A percentile compares a stretch with the other conserved stretches of the same genome.
phyloP scores from a whole-genome alignment of 2,113 vertebrate genomes.

The Cyrtonyx montezumae region DNA sequence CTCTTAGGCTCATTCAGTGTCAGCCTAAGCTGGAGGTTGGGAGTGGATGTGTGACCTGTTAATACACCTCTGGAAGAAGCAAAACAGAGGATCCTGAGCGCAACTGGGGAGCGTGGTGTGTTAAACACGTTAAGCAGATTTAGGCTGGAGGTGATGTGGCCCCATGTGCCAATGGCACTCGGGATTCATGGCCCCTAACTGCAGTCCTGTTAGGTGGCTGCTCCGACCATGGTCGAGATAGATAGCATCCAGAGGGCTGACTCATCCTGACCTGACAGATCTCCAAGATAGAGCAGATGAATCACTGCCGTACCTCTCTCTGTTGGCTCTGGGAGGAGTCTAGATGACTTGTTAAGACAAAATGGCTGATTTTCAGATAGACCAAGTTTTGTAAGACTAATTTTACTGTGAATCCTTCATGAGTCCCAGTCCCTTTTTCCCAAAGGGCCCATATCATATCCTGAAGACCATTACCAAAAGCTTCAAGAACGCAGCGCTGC shows the following conservation, averaged over 20 bases:
- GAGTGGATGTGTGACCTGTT: neutral
- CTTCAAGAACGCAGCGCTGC: neutral
- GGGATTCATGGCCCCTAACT: neutral
- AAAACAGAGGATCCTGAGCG: neutral
- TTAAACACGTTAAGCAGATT: constrained; percentile 47
- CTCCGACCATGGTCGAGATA: neutral
- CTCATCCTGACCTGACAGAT: constrained; percentile 69
- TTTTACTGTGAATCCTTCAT: neutral
- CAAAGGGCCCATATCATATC: neutral
- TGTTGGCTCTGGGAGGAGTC: constrained; percentile 37
- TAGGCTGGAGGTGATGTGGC: constrained; percentile 33
- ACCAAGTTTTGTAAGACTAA: constrained; percentile 20
- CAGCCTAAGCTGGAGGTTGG: neutral
- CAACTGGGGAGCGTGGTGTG: neutral
- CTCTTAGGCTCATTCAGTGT: neutral
- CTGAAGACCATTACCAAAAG: neutral
- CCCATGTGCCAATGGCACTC: constrained; percentile 20
- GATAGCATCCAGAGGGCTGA: constrained; percentile 52
- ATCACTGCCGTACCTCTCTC: constrained; percentile 16
- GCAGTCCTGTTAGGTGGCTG: neutral
- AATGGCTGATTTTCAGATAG: constrained; percentile 55
- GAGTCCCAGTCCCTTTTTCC: neutral
- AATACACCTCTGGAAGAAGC: neutral
- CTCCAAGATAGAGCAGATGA: constrained; percentile 42
- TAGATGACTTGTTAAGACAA: constrained; percentile 21